Evolutionary conservation across 2,797 vertebrate species (phyloP).

Genomic region (Lacerta bilineata): DNA sequence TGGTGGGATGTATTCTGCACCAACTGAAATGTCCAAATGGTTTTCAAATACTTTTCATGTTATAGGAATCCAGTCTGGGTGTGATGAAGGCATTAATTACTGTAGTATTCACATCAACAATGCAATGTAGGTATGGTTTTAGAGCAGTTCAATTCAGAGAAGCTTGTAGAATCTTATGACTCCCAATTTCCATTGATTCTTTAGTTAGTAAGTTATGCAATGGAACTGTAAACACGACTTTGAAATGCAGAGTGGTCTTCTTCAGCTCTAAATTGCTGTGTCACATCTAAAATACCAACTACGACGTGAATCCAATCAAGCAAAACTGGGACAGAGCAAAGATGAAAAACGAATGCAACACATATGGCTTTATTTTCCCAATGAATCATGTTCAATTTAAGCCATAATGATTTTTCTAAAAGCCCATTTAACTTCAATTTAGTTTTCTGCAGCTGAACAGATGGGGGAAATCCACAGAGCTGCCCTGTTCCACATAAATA

Average conservation of each 20-base stretch:
- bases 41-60: not conserved
- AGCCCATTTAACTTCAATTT: constrained; percentile 71
- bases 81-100: not conserved
- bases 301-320: constrained; percentile 42
- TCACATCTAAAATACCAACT: constrained; percentile 4
- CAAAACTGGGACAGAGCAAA: constrained; percentile 47
- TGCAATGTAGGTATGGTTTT: not conserved
- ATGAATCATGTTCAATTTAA: constrained; percentile 72
- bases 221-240: not conserved
- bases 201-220: constrained; percentile 1
- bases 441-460: constrained; percentile 67
- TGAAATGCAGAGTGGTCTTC: constrained; percentile 31
- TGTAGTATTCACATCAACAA: not conserved
- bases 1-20: not conserved
- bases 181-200: not conserved
- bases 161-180: not conserved
- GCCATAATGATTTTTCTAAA: constrained; percentile 69
- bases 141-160: not conserved
- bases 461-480: constrained; percentile 68
- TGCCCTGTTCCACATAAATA: constrained; percentile 56
- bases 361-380: constrained; percentile 74
- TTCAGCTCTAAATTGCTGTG: constrained; percentile 45
- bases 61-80: not conserved
- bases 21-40: not conserved
- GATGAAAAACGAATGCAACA: constrained; percentile 65